Base-by-base conservation (phyloP, 2,888 invertebrate species). In the Nephrotoma guestfalica region DNA sequence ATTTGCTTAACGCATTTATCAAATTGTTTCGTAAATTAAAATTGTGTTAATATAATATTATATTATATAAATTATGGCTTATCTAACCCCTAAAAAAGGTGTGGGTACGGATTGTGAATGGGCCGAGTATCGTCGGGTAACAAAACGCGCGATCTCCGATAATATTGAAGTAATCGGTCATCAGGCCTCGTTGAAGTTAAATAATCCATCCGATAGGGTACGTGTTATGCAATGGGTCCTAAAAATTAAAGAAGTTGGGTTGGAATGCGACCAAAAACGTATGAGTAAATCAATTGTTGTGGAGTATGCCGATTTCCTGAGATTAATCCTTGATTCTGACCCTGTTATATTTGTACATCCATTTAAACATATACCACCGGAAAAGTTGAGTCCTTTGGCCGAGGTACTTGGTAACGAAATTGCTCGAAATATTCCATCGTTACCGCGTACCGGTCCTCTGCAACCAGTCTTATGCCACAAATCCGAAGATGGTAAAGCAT, bases 401-500 rank as follows among this genome's bases (percentile, higher is more conserved):
- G 93, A 93, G 89, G 90, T 91, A 86, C 89, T 93, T 87, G 93
- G 93, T 7, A 92, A 92, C 88, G 87, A 90, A 51, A 87, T 89
- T 83, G 88, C 88, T 13, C 87, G 86, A 11, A 88, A 91, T 90
- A 90, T 92, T 87, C 92, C 92, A 0, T 90, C 92, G 87, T 89
- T 93, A 86, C 93, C 93, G 0, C 91, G 91, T 88, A 90, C 92
- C 51, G 93, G 93, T 2, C 93, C 93, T 0, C 90, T 93, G 43
- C 91, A 92, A 57, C 93, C 93, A 0, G 90, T 92, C 85, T 88
- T 93, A 86, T 91, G 91, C 51, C 93, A 93, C 88, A 91, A 91
- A 88, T 92, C 93, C 1, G 92, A 92, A 1, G 93, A 93, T 89
- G 93, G 93, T 42, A 90, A 92, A 87, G 93, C 93, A 1, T 93